Conservation (phyloP, 2,113 vertebrate genomes). For the Sturnus vulgaris region DNA sequence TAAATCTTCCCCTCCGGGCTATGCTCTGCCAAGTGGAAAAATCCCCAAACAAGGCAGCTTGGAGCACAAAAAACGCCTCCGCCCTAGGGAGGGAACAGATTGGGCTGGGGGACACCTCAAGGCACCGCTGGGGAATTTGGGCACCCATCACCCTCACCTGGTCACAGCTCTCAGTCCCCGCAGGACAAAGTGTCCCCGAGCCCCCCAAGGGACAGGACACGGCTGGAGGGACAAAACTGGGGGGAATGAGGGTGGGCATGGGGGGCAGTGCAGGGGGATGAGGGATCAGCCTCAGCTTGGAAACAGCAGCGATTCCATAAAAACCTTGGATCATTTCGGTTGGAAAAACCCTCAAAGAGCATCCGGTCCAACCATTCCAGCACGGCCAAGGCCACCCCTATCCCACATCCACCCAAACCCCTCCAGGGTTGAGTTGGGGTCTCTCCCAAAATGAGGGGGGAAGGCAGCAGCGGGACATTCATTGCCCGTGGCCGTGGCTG, state of each 20-base stretch:
- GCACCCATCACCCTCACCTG: not conserved
- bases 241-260: no score
- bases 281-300: not conserved
- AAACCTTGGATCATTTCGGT: fast-evolving
- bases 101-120: not conserved
- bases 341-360: not conserved
- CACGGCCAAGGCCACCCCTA: not conserved
- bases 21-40: not conserved
- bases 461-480: not conserved
- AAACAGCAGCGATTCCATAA: fast-evolving
- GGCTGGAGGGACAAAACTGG: not conserved
- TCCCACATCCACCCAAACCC: not conserved
- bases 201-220: not conserved
- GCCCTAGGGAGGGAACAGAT: not conserved
- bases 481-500: fast-evolving
- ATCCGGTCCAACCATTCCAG: not conserved
- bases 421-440: fast-evolving
- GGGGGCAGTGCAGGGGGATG: not conserved
- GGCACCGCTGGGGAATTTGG: not conserved
- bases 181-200: not conserved
- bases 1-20: not conserved
- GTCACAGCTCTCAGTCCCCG: fast-evolving
- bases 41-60: not conserved
- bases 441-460: fast-evolving
- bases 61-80: not conserved